phyloP scores from a whole-genome alignment of 2,797 vertebrate genomes.

The Crenichthys baileyi region DNA sequence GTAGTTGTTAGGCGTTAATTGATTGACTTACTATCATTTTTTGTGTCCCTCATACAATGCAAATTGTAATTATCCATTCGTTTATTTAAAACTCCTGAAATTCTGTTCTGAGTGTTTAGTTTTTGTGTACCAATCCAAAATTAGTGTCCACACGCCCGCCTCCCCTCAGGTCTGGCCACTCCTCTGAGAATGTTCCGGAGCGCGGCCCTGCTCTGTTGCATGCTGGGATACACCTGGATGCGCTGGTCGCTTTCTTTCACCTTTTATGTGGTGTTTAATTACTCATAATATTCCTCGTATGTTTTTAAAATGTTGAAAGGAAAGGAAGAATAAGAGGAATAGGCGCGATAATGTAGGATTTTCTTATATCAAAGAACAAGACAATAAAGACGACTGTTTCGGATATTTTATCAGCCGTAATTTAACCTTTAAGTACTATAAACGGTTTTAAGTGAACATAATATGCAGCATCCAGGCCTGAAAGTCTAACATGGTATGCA shows the following conservation, averaged over 20 bases:
- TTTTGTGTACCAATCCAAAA: no score
- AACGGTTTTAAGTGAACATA: not conserved
- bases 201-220: slow-evolving; percentile 13
- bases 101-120: not conserved
- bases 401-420: not conserved
- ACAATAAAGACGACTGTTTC: no score
- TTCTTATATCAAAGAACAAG: no score
- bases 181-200: not conserved
- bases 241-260: slow-evolving; percentile 17
- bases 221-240: slow-evolving; percentile 43
- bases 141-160: no score
- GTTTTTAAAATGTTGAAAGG: not conserved
- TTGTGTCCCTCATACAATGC: no score
- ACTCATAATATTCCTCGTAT: slow-evolving; percentile 1
- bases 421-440: not conserved
- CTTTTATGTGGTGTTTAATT: slow-evolving; percentile 2
- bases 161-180: not conserved
- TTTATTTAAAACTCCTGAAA: not conserved
- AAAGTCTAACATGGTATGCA: not conserved
- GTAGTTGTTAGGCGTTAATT: no score
- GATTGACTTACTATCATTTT: no score
- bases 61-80: no score
- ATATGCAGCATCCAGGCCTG: not conserved
- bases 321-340: not conserved
- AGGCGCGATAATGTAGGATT: no score